Evolutionary conservation across 1,140 invertebrate genomes (phyloP), one percentile per base, ranked within the genome.

Genomic region (Nomia melanderi): DNA sequence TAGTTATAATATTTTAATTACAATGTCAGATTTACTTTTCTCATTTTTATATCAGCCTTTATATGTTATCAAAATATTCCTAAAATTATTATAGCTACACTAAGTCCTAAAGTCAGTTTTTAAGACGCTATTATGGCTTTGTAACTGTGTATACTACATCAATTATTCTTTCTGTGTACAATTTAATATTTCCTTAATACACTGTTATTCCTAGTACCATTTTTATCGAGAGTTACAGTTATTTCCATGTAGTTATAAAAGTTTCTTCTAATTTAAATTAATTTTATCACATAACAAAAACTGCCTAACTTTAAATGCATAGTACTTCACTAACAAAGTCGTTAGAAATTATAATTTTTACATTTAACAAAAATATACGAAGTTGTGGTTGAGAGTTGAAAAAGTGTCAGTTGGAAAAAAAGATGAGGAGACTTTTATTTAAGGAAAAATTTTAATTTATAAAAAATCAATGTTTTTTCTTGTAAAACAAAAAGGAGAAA

Each of bases 1-100:
- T 66, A 71, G 31, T n/a, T n/a, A n/a, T 27, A 77, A 47, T 67
- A 54, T 39, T 67, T 53, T 39, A 20, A 59, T 71, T 20, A 29
- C 1, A 12, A 47, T 12, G 20, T 29, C 4, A 23, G 27, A 65
- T 50, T 50, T 56, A 60, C 5, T 25, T 50, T 50, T 69, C 6
- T 59, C 27, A 71, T 59, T 59, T 33, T 53, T 70, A 64, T 83
- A 84, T 83, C 82, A 83, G 82, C 77, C 82, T 83, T 83, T 75
- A 83, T 63, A 59, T 39, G 9, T 54, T 41, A 69, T 31, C 73
- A 76, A 76, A 76, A 78, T 64, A 60, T 76, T 41, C 60, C 50
- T 81, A 85, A 57, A 79, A 72, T 74, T 60, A 81, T 78, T 76
- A 83, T 60, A 64, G 50, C 72, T 78, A 82, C 39, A 56, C 64